phyloP scores from a whole-genome alignment of 2,113 vertebrate species.

The Clarias gariepinus region DNA sequence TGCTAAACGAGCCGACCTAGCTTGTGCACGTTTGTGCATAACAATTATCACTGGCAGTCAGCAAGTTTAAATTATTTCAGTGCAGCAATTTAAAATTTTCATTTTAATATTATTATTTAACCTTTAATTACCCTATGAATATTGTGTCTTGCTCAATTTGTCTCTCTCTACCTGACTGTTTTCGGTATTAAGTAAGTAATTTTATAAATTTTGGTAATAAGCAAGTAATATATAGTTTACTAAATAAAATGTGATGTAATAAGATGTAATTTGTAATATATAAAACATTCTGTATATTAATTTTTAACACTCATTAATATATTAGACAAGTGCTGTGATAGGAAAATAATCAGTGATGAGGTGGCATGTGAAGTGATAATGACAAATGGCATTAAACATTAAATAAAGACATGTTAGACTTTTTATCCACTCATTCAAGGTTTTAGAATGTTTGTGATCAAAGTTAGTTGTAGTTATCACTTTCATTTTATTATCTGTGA shows the following conservation, averaged over 20 bases:
- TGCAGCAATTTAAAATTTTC: background rate
- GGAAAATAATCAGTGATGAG: background rate
- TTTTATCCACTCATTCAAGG: background rate
- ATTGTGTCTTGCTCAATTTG: background rate
- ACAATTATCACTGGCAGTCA: conserved; percentile 24
- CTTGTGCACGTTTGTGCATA: conserved; percentile 26
- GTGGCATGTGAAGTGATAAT: background rate
- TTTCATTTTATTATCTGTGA: background rate
- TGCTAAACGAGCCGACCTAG: conserved; percentile 1
- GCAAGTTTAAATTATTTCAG: background rate
- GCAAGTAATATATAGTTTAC: background rate
- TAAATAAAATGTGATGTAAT: background rate
- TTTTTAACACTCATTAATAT: background rate
- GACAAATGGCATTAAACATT: background rate
- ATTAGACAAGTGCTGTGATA: background rate
- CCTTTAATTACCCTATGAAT: no score
- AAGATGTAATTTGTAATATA: background rate
- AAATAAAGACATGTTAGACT: background rate
- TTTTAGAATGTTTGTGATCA: background rate
- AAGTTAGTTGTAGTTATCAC: background rate
- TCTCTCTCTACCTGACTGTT: background rate
- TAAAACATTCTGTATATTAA: background rate
- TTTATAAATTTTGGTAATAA: background rate
- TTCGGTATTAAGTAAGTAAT: background rate
- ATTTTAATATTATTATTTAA: background rate